Evolutionary conservation across 2,113 vertebrate genomes (phyloP).

Genomic region (Prietella phreatophila): DNA sequence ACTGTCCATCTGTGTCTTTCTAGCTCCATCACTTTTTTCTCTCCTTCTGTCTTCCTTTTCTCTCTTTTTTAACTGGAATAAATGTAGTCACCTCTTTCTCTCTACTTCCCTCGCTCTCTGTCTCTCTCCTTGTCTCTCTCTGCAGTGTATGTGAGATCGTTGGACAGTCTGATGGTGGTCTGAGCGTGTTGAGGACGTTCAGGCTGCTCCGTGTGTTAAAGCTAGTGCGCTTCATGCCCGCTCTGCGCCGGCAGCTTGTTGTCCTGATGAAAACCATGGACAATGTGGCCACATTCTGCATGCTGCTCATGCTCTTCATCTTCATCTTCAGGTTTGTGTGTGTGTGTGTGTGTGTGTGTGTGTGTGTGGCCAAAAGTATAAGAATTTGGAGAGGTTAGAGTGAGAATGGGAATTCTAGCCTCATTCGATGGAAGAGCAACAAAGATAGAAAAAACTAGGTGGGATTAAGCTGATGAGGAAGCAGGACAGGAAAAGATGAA

Average conservation of each 20-base stretch:
- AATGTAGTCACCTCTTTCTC: not conserved
- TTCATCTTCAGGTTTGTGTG: conserved; percentile 92
- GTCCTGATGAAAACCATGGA: conserved; percentile 99
- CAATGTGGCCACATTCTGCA: conserved; percentile 97
- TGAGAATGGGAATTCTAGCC: not conserved
- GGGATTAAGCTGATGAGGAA: conserved; percentile 28
- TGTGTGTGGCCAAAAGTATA: not conserved
- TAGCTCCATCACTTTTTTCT: conserved; percentile 14
- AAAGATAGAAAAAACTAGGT: not conserved
- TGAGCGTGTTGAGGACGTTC: conserved; percentile 92
- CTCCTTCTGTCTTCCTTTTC: conserved; percentile 36
- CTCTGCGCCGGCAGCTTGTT: conserved; percentile 89
- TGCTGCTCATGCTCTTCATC: conserved; percentile 99
- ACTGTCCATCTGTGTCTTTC: conserved; percentile 15
- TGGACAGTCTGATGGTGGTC: conserved; percentile 88
- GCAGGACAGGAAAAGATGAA: conserved; percentile 22
- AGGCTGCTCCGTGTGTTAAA: conserved; percentile 90
- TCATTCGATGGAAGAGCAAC: not conserved
- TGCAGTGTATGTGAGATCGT: conserved; percentile 94
- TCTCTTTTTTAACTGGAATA: not conserved
- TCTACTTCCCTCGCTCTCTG: not conserved
- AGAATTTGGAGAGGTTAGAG: not conserved
- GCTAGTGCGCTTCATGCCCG: conserved; percentile 95
- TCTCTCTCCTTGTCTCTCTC: not conserved
- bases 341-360: not conserved